Evolutionary conservation across 1,140 invertebrate genomes (phyloP).

Genomic region (Plectus sambesii): DNA sequence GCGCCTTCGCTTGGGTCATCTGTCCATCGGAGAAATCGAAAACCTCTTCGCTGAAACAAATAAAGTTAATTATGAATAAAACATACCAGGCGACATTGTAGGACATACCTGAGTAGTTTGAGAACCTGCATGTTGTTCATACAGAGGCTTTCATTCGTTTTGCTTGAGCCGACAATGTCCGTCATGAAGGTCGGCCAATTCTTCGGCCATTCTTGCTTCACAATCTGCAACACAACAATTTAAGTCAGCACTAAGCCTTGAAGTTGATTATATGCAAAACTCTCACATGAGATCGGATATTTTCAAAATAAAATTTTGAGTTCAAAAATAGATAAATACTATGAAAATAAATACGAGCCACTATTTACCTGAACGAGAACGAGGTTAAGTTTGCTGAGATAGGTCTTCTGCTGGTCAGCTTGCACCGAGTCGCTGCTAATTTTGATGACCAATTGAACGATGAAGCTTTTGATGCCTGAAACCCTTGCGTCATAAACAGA

Average conservation of each 20-base stretch:
- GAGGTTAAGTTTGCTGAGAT: conserved; percentile 96
- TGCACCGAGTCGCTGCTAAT: conserved; percentile 79
- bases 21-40: conserved; percentile 97
- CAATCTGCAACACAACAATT: conserved; percentile 74
- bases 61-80: neutral
- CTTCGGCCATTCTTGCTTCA: conserved; percentile 98
- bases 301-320: conserved; percentile 6
- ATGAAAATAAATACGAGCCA: conserved; percentile 9
- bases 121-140: conserved; percentile 99
- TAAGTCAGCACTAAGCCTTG: neutral
- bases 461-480: conserved; percentile 84
- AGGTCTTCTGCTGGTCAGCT: conserved; percentile 85
- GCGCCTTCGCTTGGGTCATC: conserved; percentile 95
- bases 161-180: conserved; percentile 96
- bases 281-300: neutral
- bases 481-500: conserved; percentile 25
- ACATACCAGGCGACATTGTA: conserved; percentile 3
- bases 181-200: conserved; percentile 98
- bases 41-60: conserved; percentile 70
- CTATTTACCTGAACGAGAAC: conserved; percentile 73
- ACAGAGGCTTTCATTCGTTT: conserved; percentile 95
- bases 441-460: conserved; percentile 95
- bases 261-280: conserved; percentile 10
- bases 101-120: conserved; percentile 64
- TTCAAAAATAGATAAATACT: conserved; percentile 4